These are phyloP conservation scores for Telmatherina bonti DNA, from an alignment of 2,797 vertebrate species.

Conservation along the genomic window DNA sequence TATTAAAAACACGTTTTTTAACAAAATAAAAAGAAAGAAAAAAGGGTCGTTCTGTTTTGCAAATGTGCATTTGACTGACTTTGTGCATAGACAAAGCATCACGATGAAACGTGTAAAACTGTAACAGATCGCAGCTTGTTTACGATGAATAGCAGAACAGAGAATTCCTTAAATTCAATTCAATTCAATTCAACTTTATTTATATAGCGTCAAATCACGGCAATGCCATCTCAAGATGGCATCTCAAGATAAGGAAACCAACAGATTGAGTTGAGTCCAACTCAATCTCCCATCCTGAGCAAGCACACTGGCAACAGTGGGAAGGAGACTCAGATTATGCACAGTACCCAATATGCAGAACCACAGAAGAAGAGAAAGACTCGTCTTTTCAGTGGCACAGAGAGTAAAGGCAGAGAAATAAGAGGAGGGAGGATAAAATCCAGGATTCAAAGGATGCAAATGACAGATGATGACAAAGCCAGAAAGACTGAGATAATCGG, in stretches of 20 bases:
- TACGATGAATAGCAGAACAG: conserved; percentile 34
- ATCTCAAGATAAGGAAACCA: too few relatives aligned
- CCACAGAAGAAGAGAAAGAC: conserved; percentile 1
- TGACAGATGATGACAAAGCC: conserved; percentile 35
- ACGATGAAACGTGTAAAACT: conserved; percentile 7
- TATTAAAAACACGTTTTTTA: neutral
- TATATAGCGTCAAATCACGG: too few relatives aligned
- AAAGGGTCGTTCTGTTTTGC: neutral
- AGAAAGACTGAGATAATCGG: conserved; percentile 14
- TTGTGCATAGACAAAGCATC: neutral
- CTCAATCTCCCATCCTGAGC: too few relatives aligned
- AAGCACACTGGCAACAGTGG: too few relatives aligned
- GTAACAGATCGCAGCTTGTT: conserved; percentile 22
- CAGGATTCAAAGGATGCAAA: conserved; percentile 39
- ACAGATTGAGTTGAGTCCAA: too few relatives aligned
- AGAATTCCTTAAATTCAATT: conserved; percentile 33
- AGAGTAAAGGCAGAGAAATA: conserved; percentile 6
- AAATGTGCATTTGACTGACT: neutral
- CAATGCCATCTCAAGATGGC: too few relatives aligned
- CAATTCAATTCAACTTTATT: too few relatives aligned
- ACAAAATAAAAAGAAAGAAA: neutral
- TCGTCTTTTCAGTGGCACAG: conserved; percentile 1
- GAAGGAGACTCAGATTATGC: conserved; percentile 36
- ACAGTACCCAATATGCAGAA: neutral
- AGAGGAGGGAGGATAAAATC: neutral